Percentiles rank a stretch among this genome's conserved stretches.
These are phyloP conservation scores for Hirtodrosophila cameraria DNA, from an alignment of 2,888 invertebrate genomes.

Conservation along the genomic window DNA sequence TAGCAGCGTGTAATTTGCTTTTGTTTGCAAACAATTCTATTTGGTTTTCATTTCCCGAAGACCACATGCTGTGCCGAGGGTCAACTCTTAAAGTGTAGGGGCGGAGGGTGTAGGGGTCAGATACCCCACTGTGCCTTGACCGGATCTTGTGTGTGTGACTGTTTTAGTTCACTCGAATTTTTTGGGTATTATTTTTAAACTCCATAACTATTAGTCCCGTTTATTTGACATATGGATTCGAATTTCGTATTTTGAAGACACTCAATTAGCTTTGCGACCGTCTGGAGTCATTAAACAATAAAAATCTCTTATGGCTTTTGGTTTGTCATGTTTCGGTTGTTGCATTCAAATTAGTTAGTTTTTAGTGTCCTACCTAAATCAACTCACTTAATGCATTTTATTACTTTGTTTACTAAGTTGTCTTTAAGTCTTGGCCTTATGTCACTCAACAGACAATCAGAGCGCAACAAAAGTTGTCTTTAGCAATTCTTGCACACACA, in stretches of 20 bases:
- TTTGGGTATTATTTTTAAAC: slow-evolving; percentile 12
- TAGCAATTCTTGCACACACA: too few species aligned
- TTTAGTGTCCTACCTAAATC: slow-evolving; percentile 35
- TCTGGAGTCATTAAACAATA: slow-evolving; percentile 22
- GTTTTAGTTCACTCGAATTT: slow-evolving; percentile 34
- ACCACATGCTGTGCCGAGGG: slow-evolving; percentile 68
- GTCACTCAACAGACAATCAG: too few species aligned
- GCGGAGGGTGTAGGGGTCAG: slow-evolving; percentile 17
- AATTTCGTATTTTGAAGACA: slow-evolving; percentile 36
- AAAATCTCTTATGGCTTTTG: not conserved
- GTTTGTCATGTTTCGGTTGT: too few species aligned
- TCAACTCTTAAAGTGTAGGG: slow-evolving; percentile 16
- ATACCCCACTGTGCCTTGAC: slow-evolving; percentile 42
- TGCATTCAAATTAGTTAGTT: slow-evolving; percentile 19
- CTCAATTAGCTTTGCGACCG: slow-evolving; percentile 49
- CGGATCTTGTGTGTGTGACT: slow-evolving; percentile 42
- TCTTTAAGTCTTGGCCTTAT: too few species aligned
- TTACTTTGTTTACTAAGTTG: not conserved
- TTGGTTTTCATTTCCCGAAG: slow-evolving; percentile 73
- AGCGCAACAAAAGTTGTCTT: too few species aligned
- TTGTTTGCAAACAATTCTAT: slow-evolving; percentile 80
- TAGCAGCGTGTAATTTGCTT: slow-evolving; percentile 78
- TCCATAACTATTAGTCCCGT: slow-evolving; percentile 16
- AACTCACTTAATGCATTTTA: not conserved
- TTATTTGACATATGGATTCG: slow-evolving; percentile 45